Base-by-base conservation (phyloP, 2,888 invertebrate genomes). In the Platypus cylindrus region DNA sequence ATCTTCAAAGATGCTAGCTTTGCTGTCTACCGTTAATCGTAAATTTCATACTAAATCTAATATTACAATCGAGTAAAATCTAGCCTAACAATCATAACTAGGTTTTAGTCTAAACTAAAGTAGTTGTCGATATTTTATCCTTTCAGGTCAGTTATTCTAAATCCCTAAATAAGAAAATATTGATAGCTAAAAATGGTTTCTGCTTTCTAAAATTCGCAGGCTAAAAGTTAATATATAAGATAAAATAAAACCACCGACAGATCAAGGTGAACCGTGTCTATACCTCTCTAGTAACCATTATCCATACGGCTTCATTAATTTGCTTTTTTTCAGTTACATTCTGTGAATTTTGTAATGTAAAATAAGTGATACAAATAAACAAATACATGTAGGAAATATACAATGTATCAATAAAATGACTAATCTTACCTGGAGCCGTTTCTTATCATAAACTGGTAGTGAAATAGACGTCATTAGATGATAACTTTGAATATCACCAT, bases 321-420 rank as follows among this genome's bases (percentile, higher is more conserved):
- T 87, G 84, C 70, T 86, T 80, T 74, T 84, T 80, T 78, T 87
- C 85, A 72, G 86, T 87, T 79, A 89, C 84, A 75, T 89, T 89
- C 89, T 89, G 84, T 71, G 75, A 74, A 73, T 72, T 78, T 71
- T n/a, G n/a, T n/a, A n/a, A 47, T 34, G 18, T 26, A 5, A 35
- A 34, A 17, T 35, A 24, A 11, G 16, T 36, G 30, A 25, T 11
- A 30, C 40, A 16, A 2, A 29, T 28, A 34, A 23, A 14, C n/a
- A 29, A 30, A 26, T 17, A 9, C 5, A n/a, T 36, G 28, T 11
- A 37, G 34, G 30, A 28, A 18, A 25, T 22, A 23, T 32, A 2
- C 3, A 16, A 27, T 17, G 12, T 32, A 8, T 33, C 24, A 15
- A 7, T 20, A 20, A 20, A 20, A 7, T 20, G 9, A 20, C 5